Conservation (phyloP, 1,140 invertebrate genomes). For the Hycleus phaleratus region DNA sequence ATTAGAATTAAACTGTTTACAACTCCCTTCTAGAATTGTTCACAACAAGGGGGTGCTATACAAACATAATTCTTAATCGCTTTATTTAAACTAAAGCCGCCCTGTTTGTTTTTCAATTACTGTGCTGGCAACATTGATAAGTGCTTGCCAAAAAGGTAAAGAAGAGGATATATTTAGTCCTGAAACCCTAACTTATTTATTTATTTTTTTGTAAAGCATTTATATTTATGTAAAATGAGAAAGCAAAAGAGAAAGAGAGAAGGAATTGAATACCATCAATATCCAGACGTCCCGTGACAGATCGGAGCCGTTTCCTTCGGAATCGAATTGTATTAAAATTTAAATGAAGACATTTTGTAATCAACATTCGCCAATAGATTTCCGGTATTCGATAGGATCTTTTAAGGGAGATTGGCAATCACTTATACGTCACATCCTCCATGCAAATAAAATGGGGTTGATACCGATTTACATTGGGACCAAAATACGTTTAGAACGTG, state of each 20-base stretch:
- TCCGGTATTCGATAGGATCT: conserved; percentile 33
- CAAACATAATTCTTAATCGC: conserved; percentile 11
- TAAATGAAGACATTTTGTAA: conserved; percentile 40
- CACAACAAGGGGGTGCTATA: conserved; percentile 1
- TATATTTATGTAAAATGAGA: no score
- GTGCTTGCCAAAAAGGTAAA: neutral
- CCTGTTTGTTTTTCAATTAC: conserved; percentile 16
- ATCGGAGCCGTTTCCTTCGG: conserved; percentile 28
- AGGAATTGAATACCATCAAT: conserved; percentile 21
- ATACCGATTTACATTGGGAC: conserved; percentile 30
- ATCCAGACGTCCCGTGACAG: conserved; percentile 19
- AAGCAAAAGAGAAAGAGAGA: no score
- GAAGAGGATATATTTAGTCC: no score
- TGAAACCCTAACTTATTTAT: no score
- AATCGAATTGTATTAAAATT: conserved; percentile 37
- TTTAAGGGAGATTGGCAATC: conserved; percentile 36
- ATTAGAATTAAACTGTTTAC: no score
- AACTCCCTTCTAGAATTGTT: no score
- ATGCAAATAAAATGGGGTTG: conserved; percentile 39
- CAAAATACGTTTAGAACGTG: conserved; percentile 22
- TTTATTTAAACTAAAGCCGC: conserved; percentile 11
- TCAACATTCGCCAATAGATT: conserved; percentile 39
- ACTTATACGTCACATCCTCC: conserved; percentile 38
- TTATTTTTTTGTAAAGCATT: no score
- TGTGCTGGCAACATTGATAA: neutral